Evolutionary conservation across 2,888 invertebrate genomes (phyloP).

Genomic region (Biston stratarius): DNA sequence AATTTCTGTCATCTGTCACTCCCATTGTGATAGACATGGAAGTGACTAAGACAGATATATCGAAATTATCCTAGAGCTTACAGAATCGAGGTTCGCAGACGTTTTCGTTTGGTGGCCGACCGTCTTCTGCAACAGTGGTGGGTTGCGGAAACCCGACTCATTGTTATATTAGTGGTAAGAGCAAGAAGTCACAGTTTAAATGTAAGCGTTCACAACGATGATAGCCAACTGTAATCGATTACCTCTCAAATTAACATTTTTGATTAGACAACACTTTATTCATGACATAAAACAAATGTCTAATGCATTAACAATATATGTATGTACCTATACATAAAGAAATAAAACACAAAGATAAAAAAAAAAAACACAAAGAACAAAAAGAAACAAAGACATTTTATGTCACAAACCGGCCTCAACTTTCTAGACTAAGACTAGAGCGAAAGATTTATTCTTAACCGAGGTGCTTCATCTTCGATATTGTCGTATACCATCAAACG

Average conservation of each 20-base stretch:
- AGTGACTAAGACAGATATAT: not conserved
- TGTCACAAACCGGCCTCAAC: too few relatives aligned
- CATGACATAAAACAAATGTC: too few relatives aligned
- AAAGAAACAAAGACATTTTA: too few relatives aligned
- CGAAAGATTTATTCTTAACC: too few relatives aligned
- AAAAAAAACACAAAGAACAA: too few relatives aligned
- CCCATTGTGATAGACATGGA: not conserved
- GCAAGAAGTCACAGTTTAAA: constrained; percentile 33
- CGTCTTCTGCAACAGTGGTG: constrained; percentile 41
- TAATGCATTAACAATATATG: too few relatives aligned
- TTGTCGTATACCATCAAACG: too few relatives aligned
- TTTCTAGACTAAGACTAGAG: too few relatives aligned
- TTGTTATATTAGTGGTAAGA: constrained; percentile 62
- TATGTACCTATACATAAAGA: too few relatives aligned
- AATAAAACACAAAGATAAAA: too few relatives aligned
- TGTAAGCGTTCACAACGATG: constrained; percentile 1
- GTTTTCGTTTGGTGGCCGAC: constrained; percentile 25
- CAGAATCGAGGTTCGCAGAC: not conserved
- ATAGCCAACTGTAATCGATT: constrained; percentile 1
- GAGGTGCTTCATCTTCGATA: too few relatives aligned
- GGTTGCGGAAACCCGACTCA: constrained; percentile 76
- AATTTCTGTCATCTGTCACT: not conserved
- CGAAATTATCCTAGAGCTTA: not conserved
- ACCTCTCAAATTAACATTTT: not conserved
- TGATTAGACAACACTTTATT: not conserved